Percentiles rank a stretch among this genome's conserved stretches.
Conservation (phyloP, 2,888 invertebrate species). For the Nymphalis c-album region DNA sequence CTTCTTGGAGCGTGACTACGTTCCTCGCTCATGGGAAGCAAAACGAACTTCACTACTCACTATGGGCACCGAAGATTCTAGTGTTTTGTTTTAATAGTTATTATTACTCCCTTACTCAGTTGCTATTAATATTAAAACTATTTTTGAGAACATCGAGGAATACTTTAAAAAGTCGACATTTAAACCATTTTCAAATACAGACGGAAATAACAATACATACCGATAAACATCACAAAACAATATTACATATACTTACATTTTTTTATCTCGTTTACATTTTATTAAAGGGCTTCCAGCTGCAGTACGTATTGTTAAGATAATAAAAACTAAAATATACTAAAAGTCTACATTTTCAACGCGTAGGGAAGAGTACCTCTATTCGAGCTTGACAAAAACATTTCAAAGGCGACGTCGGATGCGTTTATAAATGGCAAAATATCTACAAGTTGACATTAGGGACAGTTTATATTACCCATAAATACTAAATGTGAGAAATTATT, state of each 20-base stretch:
- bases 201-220: too few relatives aligned
- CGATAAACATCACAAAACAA: neutral
- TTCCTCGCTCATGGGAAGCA: too few relatives aligned
- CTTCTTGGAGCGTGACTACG: neutral
- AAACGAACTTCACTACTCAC: neutral
- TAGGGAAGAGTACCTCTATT: neutral
- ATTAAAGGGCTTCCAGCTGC: neutral
- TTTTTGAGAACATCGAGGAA: too few relatives aligned
- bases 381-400: neutral
- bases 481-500: constrained; percentile 1
- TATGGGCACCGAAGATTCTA: too few relatives aligned
- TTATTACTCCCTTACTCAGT: too few relatives aligned
- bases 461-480: neutral
- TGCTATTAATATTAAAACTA: too few relatives aligned
- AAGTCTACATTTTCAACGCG: neutral
- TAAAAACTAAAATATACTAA: constrained; percentile 1
- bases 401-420: neutral
- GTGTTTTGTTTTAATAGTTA: too few relatives aligned
- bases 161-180: too few relatives aligned
- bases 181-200: too few relatives aligned
- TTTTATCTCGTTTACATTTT: too few relatives aligned
- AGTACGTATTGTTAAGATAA: neutral
- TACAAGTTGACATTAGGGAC: neutral
- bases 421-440: constrained; percentile 4
- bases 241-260: neutral